These are phyloP conservation scores for Chelonus insularis DNA, from an alignment of 1,140 invertebrate species.

Conservation along the genomic window DNA sequence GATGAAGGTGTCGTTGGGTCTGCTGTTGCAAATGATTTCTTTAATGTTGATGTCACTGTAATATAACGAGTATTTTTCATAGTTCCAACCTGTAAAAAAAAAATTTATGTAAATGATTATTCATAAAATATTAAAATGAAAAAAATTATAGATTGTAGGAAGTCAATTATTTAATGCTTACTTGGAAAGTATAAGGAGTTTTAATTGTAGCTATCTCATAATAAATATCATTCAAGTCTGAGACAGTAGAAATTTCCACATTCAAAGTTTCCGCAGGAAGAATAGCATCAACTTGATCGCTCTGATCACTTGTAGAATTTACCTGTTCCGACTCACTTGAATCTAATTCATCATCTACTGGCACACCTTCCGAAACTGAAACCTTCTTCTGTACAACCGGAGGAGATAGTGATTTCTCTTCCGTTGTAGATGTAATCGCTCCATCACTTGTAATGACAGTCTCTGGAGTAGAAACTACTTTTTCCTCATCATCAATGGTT, in stretches of 20 bases:
- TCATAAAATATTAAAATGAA: background rate
- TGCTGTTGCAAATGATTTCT: constrained; percentile 72
- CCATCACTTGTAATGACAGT: constrained; percentile 34
- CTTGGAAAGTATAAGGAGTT: constrained; percentile 86
- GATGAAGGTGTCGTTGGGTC: constrained; percentile 63
- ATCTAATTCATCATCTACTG: constrained; percentile 67
- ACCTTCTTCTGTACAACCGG: constrained; percentile 43
- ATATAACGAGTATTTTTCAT: constrained; percentile 84
- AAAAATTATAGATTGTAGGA: background rate
- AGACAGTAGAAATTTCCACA: constrained; percentile 83
- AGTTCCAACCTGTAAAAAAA: constrained; percentile 70
- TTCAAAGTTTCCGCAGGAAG: constrained; percentile 77
- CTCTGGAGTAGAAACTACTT: constrained; percentile 34
- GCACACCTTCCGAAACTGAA: constrained; percentile 44
- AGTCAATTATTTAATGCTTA: constrained; percentile 43
- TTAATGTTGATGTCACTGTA: constrained; percentile 80
- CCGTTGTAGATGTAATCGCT: constrained; percentile 29
- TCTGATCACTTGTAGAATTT: constrained; percentile 43
- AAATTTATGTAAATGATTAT: background rate
- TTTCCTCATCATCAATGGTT: constrained; percentile 64
- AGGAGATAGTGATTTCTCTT: constrained; percentile 41
- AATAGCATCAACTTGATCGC: constrained; percentile 48
- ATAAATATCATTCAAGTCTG: constrained; percentile 79
- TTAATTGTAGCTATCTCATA: constrained; percentile 88
- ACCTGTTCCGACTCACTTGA: constrained; percentile 63